A percentile compares a stretch with the other conserved stretches of the same genome.
phyloP scores from a whole-genome alignment of 2,888 invertebrate genomes.

The Cephalotes varians region DNA sequence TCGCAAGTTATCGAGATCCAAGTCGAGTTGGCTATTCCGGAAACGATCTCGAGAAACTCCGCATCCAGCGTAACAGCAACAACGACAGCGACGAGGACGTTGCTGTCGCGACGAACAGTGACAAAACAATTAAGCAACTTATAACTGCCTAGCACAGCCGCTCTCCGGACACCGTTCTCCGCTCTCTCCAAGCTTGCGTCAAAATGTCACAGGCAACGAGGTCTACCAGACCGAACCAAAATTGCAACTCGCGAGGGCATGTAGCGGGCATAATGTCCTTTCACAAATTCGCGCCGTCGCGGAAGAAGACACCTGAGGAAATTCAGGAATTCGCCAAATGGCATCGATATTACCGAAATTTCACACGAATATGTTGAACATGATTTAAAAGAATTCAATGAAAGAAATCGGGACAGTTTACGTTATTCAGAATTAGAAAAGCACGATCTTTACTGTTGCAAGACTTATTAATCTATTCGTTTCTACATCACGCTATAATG shows the following conservation, averaged over 20 bases:
- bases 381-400: background rate
- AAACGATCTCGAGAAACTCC: constrained; percentile 73
- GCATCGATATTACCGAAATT: constrained; percentile 43
- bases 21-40: constrained; percentile 68
- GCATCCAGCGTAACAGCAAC: constrained; percentile 61
- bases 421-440: background rate
- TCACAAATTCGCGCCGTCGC: constrained; percentile 66
- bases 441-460: background rate
- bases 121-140: constrained; percentile 85
- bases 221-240: constrained; percentile 84
- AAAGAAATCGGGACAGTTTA: background rate
- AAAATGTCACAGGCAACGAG: constrained; percentile 85
- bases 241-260: constrained; percentile 79
- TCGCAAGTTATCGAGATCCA: constrained; percentile 73
- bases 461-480: background rate
- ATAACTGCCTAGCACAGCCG: constrained; percentile 84
- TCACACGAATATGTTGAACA: background rate
- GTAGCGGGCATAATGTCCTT: constrained; percentile 79
- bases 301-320: constrained; percentile 61
- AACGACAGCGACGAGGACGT: constrained; percentile 59
- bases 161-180: constrained; percentile 77
- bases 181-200: constrained; percentile 80
- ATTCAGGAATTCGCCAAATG: constrained; percentile 53
- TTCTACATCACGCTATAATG: background rate
- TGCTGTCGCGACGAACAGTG: constrained; percentile 79